Evolutionary conservation across 2,113 vertebrate genomes (phyloP).

Genomic region (Sclerurus mexicanus): DNA sequence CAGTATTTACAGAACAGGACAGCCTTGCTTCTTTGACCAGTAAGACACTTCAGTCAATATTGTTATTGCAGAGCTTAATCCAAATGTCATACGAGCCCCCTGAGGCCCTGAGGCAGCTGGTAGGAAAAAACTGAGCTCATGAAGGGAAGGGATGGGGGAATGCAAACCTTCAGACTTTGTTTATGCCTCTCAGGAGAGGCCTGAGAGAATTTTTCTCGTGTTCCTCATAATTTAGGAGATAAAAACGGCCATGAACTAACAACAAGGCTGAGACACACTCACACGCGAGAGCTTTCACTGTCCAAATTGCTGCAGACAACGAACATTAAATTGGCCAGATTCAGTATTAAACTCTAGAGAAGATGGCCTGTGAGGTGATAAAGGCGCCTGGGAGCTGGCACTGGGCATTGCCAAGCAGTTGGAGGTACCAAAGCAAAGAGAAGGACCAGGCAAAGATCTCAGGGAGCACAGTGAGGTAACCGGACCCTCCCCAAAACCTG

Average conservation of each 20-base stretch:
- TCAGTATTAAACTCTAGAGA: accelerated
- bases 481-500: background rate
- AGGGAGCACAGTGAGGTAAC: background rate
- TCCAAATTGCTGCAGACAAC: background rate
- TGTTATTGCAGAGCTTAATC: conserved; percentile 25
- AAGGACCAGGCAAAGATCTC: background rate
- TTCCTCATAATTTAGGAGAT: background rate
- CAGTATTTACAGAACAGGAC: background rate
- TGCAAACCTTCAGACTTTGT: background rate
- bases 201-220: background rate
- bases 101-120: background rate
- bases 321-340: background rate
- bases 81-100: background rate
- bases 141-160: background rate
- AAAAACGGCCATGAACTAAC: background rate
- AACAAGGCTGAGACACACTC: background rate
- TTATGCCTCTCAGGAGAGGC: background rate
- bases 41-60: background rate
- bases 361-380: background rate
- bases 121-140: background rate
- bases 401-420: too few species aligned
- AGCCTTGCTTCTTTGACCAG: background rate
- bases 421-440: background rate
- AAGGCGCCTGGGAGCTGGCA: background rate
- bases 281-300: background rate